phyloP scores from a whole-genome alignment of 2,888 invertebrate genomes.

The Tetragonisca angustula region DNA sequence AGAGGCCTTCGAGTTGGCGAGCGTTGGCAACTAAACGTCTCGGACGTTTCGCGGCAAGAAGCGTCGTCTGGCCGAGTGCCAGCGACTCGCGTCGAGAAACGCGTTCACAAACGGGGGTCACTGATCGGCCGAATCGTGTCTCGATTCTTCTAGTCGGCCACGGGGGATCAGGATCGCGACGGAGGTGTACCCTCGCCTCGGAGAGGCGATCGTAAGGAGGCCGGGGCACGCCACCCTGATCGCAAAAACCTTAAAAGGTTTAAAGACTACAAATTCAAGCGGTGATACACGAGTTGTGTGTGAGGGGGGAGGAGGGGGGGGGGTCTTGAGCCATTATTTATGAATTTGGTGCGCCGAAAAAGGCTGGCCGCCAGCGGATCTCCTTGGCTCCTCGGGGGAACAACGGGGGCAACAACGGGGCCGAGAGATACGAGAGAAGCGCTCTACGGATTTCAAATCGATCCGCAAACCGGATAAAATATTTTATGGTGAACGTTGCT shows the following conservation, averaged over 20 bases:
- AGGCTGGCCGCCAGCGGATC: constrained; percentile 64
- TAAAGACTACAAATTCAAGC: constrained; percentile 82
- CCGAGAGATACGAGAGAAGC: constrained; percentile 38
- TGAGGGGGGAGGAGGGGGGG: constrained; percentile 60
- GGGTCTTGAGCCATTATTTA: constrained; percentile 81
- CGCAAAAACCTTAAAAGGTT: constrained; percentile 81
- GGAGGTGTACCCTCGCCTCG: too few species aligned
- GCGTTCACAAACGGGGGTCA: constrained; percentile 55
- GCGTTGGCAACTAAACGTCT: constrained; percentile 4
- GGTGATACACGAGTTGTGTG: constrained; percentile 69
- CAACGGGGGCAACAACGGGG: constrained; percentile 13
- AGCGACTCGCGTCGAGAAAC: constrained; percentile 52
- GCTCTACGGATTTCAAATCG: constrained; percentile 75
- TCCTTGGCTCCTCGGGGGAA: not conserved
- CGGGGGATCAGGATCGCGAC: constrained; percentile 16
- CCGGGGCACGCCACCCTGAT: constrained; percentile 50
- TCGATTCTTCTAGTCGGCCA: constrained; percentile 49
- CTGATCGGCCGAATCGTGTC: constrained; percentile 57
- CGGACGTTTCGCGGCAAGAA: constrained; percentile 14
- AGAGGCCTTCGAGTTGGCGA: not conserved
- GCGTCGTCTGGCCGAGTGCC: constrained; percentile 31
- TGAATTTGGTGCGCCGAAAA: constrained; percentile 80
- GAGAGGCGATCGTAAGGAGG: constrained; percentile 61
- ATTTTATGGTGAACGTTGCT: constrained; percentile 76
- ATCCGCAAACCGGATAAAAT: constrained; percentile 79